Base-by-base conservation (phyloP, 2,113 vertebrate genomes). In the Tenebrosternarchus preto region DNA sequence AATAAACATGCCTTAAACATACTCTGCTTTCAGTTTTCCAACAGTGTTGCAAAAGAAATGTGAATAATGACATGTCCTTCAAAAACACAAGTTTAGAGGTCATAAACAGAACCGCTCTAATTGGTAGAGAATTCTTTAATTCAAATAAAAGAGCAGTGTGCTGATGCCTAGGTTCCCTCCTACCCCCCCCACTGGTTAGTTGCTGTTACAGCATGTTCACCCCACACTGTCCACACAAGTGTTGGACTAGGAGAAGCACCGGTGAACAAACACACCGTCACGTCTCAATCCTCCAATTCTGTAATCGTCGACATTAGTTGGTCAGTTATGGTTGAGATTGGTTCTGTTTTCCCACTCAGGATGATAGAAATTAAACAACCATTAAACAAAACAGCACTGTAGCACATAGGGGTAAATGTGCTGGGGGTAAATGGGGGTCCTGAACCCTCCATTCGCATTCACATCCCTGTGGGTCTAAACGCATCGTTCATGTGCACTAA, bases 101-200 rank as follows among this genome's bases (percentile, higher is more conserved):
- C 3, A 39, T 63, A 31, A 22, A 50, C 8, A 1, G 53, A 50
- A 64, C 16, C n/a, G 25, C 39, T 31, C 7, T 56, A 5, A 73
- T 12, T 16, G 5, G 4, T 64, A 4, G 1, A 74, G 59, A 74
- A 60, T 31, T 19, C 16, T 57, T 31, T n/a, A 1, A 73, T 50
- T 43, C 17, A 72, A 73, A 22, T 29, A 12, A 78, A n/a, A 29
- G 25, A 61, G 36, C 19, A 22, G 59, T 36, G 31, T 39, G n/a
- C 22, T 59, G 39, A 33, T 6, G 19, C 46, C 63, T 12, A 29
- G 70, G 43, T n/a, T 25, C 60, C 61, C 71, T 75, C 60, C 50
- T 82, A 76, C 72, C 80, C 80, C 80, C 80, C 80, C 73, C 25
- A 43, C 67, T 82, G 83, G 75, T 56, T 57, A 19, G 56, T 39